These are phyloP conservation scores for Chloropsis hardwickii DNA, from an alignment of 2,113 vertebrate species.

Conservation along the genomic window DNA sequence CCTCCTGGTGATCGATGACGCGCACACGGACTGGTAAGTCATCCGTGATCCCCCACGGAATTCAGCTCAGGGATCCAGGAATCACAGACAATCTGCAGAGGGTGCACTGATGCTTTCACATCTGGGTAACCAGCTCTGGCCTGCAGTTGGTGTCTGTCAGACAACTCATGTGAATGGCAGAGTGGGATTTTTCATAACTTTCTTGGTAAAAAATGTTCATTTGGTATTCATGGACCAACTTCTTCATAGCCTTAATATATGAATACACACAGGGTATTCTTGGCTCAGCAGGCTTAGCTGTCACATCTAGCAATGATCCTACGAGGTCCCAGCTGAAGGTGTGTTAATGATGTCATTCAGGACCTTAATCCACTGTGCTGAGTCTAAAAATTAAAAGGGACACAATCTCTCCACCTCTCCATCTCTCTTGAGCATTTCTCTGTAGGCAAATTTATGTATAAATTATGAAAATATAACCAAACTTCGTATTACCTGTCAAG, in stretches of 20 bases:
- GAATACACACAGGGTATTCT: neutral
- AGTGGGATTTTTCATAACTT: neutral
- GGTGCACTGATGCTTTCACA: neutral
- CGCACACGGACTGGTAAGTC: constrained; percentile 92
- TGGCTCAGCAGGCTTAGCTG: neutral
- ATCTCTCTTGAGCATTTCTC: neutral
- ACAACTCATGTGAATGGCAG: neutral
- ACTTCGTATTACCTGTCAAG: neutral
- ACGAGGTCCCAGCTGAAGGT: neutral
- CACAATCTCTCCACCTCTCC: neutral
- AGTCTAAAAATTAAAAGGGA: neutral
- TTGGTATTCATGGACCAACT: neutral
- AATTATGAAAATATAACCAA: neutral
- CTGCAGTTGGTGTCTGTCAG: neutral
- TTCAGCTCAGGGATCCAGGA: neutral
- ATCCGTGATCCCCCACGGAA: fast-evolving
- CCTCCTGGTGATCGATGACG: constrained; percentile 89
- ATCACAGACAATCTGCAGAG: fast-evolving
- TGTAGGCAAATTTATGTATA: neutral
- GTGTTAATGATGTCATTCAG: neutral
- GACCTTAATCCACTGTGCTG: neutral
- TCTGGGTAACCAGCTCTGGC: neutral
- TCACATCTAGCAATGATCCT: neutral
- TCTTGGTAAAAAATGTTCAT: neutral
- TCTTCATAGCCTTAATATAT: neutral